These are phyloP conservation scores for Ormyrus labotus DNA, from an alignment of 2,888 invertebrate species.

Conservation along the genomic window DNA sequence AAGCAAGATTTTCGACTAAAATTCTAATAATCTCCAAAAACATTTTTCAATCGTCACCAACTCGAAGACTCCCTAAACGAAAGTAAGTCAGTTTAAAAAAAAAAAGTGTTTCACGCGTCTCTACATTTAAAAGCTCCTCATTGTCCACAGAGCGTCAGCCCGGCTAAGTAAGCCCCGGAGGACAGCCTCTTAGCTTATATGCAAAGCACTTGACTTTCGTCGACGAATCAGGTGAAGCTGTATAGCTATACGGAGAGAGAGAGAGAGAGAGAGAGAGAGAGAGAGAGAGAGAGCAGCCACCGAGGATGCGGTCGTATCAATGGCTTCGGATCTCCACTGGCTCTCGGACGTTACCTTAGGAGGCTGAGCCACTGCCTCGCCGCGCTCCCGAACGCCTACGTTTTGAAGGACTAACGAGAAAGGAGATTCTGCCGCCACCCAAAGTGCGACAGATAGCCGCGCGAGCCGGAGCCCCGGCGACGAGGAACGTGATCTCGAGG, in stretches of 20 bases:
- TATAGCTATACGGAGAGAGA: background rate
- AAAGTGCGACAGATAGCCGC: conserved; percentile 64
- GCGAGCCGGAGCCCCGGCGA: background rate
- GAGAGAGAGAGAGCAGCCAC: conserved; percentile 35
- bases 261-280: too few relatives aligned
- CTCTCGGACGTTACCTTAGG: conserved; percentile 49
- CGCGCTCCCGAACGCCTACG: conserved; percentile 22
- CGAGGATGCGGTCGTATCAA: conserved; percentile 63
- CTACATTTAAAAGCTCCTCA: conserved; percentile 19
- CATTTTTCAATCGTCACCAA: background rate
- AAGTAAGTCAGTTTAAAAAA: background rate
- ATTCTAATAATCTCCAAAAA: too few relatives aligned
- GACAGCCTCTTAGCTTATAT: conserved; percentile 43
- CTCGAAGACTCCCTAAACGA: conserved; percentile 13
- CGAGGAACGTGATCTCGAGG: conserved; percentile 49
- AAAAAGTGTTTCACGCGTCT: background rate
- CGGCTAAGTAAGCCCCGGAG: conserved; percentile 29
- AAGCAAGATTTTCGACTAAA: too few relatives aligned
- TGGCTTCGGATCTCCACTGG: conserved; percentile 64
- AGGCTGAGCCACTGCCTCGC: conserved; percentile 1
- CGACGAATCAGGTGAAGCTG: conserved; percentile 33
- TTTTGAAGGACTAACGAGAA: conserved; percentile 68
- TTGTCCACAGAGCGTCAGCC: conserved; percentile 8
- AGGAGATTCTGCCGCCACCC: conserved; percentile 71
- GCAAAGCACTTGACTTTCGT: conserved; percentile 53